These are phyloP conservation scores for Tineola bisselliella DNA, from an alignment of 2,888 invertebrate species.

Conservation along the genomic window DNA sequence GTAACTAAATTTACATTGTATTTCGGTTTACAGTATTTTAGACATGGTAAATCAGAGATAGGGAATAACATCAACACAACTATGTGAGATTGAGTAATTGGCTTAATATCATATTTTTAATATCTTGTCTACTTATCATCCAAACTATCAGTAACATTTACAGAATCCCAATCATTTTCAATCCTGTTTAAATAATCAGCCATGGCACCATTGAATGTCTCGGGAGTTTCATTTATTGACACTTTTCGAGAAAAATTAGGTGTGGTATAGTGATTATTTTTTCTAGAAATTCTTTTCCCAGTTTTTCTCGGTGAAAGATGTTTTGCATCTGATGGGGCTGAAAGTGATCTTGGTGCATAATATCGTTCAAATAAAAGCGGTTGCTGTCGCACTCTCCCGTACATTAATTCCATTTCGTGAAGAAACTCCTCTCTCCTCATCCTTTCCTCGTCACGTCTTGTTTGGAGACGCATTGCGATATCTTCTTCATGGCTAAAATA, in stretches of 20 bases:
- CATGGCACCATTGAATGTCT: conserved; percentile 39
- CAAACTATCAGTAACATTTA: conserved; percentile 11
- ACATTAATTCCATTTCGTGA: conserved; percentile 77
- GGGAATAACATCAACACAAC: too few species aligned
- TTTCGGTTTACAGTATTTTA: too few species aligned
- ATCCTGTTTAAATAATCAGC: conserved; percentile 46
- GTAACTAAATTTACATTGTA: too few species aligned
- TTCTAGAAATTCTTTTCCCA: conserved; percentile 32
- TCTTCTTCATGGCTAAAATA: conserved; percentile 70
- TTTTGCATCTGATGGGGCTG: conserved; percentile 25
- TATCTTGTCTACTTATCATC: not conserved
- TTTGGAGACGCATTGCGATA: conserved; percentile 72
- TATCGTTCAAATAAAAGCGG: conserved; percentile 77
- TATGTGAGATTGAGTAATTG: too few species aligned
- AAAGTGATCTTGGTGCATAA: conserved; percentile 65
- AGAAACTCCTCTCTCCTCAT: conserved; percentile 74
- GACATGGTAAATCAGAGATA: too few species aligned
- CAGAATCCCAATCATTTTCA: conserved; percentile 42
- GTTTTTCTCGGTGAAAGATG: conserved; percentile 48
- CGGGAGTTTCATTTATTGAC: conserved; percentile 45
- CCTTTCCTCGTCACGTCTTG: conserved; percentile 74
- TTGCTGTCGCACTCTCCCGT: conserved; percentile 74
- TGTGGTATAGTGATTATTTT: conserved; percentile 33
- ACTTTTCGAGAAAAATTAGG: conserved; percentile 44
- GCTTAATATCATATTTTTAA: too few species aligned